Base-by-base conservation (phyloP, 2,888 invertebrate genomes). In the Morpho achilles region DNA sequence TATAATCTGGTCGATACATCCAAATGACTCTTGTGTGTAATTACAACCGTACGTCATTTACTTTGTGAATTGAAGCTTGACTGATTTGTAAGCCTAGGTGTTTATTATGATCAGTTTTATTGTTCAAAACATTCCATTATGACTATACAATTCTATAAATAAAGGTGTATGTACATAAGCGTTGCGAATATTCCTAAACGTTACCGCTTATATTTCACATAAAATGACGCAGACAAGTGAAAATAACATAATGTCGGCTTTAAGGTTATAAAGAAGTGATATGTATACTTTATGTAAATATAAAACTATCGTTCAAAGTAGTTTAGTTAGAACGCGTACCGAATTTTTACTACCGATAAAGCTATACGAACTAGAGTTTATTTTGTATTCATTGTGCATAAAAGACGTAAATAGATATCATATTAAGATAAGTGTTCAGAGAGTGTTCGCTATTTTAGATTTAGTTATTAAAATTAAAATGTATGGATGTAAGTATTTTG, bases 1-100 rank as follows among this genome's bases (percentile, higher is more conserved):
- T 75, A 79, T 78, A 78, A 85, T 87, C 88, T 88, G 87, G 88
- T 88, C 88, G 83, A 83, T 77, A 72, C 77, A 85, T 87, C 87
- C 88, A 86, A 89, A 87, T 87, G 87, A 85, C 85, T 80, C 68
- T 75, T 70, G 73, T 78, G 76, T 82, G 76, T 74, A 67, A 67
- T 47, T 59, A 61, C 52, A 60, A 59, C 56, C 52, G 44, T 61
- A 62, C 56, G 56, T 56, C 59, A 58, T 59, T 56, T 46, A 58
- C 50, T 59, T 52, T 50, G 56, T 46, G 56, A 54, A 52, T 61
- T 56, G 56, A 58, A 39, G 53, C 47, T 52, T 58, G 49, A 51
- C 48, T n/a, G 39, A 51, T 56, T 54, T 49, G 52, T 56, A 46
- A 59, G 49, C 51, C 46, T 44, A 44, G 56, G 48, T 45, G 50